These are phyloP conservation scores for Chiloscyllium punctatum DNA, from an alignment of 2,797 vertebrate genomes.

Conservation along the genomic window DNA sequence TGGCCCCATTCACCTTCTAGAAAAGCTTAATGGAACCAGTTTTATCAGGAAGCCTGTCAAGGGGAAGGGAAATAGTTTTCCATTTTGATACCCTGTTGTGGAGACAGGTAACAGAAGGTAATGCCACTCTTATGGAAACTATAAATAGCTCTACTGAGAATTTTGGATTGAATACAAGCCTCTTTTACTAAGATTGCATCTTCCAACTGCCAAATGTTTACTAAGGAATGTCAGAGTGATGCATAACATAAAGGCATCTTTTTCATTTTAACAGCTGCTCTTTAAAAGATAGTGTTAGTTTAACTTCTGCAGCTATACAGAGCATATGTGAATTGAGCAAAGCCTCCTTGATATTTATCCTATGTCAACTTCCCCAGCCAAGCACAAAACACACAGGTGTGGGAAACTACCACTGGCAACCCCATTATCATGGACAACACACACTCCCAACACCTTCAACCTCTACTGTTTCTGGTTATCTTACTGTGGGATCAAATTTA, in stretches of 20 bases:
- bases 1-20: neutral
- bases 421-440: too few relatives aligned
- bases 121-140: neutral
- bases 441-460: too few relatives aligned
- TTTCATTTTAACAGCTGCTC: neutral
- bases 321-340: too few relatives aligned
- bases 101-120: conserved; percentile 33
- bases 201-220: neutral
- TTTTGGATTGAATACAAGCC: neutral
- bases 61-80: neutral
- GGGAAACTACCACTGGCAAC: too few relatives aligned
- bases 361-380: neutral
- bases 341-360: neutral
- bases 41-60: neutral
- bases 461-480: neutral
- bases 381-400: too few relatives aligned
- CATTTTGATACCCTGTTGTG: neutral
- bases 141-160: neutral
- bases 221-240: neutral
- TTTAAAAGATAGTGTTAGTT: neutral
- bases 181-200: neutral
- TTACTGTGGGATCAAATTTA: neutral
- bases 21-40: neutral
- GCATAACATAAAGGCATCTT: neutral
- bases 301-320: neutral